Evolutionary conservation across 2,888 invertebrate species (phyloP).

Genomic region (Acronicta alni): DNA sequence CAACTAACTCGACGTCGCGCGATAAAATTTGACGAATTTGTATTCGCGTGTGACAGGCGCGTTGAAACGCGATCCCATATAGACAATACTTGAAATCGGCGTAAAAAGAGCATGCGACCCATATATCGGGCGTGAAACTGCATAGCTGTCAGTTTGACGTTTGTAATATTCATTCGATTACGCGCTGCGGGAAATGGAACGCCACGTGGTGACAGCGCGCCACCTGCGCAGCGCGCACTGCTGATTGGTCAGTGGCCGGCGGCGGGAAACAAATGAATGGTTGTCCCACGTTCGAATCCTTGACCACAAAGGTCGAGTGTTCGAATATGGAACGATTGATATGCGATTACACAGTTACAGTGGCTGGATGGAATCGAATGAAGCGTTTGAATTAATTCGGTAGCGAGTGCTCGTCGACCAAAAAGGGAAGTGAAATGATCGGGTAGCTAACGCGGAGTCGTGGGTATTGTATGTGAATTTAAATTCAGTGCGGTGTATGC

Average conservation of each 20-base stretch:
- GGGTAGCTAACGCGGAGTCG: conserved; percentile 56
- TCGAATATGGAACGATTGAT: conserved; percentile 79
- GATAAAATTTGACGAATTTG: conserved; percentile 62
- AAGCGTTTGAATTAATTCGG: conserved; percentile 64
- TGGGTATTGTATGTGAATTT: conserved; percentile 69
- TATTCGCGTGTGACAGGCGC: conserved; percentile 37
- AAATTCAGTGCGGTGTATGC: conserved; percentile 75
- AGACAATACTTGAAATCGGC: conserved; percentile 74
- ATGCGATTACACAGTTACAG: conserved; percentile 68
- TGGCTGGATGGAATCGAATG: conserved; percentile 69
- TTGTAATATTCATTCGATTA: conserved; percentile 89
- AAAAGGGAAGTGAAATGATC: conserved; percentile 66
- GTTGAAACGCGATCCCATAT: conserved; percentile 59
- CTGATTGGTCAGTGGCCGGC: conserved; percentile 68
- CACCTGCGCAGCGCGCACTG: conserved; percentile 72
- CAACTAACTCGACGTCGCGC: conserved; percentile 69
- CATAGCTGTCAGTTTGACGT: conserved; percentile 81
- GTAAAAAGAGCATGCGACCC: conserved; percentile 82
- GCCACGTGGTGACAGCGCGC: conserved; percentile 79
- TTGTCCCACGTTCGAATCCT: conserved; percentile 67
- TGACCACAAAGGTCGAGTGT: conserved; percentile 73
- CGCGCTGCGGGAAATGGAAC: conserved; percentile 82
- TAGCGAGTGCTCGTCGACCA: conserved; percentile 67
- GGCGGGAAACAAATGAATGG: conserved; percentile 74
- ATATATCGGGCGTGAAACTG: conserved; percentile 77